phyloP scores from a whole-genome alignment of 2,797 vertebrate species.

The Propithecus perrieri region DNA sequence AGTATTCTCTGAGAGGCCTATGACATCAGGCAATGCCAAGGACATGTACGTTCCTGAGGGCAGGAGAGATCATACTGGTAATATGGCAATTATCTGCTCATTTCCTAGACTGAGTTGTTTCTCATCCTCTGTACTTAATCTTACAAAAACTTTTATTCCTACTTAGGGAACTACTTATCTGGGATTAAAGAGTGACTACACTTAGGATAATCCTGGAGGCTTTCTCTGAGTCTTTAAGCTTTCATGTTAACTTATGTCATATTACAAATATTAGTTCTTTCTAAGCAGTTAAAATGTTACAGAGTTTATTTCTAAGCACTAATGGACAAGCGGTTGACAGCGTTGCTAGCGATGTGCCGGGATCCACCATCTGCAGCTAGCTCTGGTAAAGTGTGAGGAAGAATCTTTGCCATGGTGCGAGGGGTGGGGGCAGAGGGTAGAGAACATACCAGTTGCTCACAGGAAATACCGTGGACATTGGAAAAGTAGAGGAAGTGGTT shows the following conservation, averaged over 20 bases:
- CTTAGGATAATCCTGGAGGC: neutral
- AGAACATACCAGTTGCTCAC: neutral
- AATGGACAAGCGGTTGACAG: neutral
- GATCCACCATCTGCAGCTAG: neutral
- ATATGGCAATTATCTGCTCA: neutral
- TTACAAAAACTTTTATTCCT: neutral
- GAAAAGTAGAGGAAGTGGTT: slow-evolving; percentile 44
- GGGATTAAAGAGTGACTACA: neutral
- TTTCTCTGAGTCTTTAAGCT: neutral
- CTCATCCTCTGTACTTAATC: neutral
- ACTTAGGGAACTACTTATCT: neutral
- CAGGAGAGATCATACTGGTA: neutral
- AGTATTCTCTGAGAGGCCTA: neutral
- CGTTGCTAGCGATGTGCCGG: neutral
- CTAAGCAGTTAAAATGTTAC: neutral
- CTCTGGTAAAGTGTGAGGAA: neutral
- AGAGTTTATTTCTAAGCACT: slow-evolving; percentile 1
- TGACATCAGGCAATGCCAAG: neutral
- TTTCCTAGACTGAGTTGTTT: neutral
- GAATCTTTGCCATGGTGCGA: neutral
- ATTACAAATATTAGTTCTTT: slow-evolving; percentile 29
- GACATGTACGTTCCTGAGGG: neutral
- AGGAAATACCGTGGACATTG: slow-evolving; percentile 14
- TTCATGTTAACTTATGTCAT: neutral
- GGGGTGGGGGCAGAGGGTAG: neutral